Evolutionary conservation across 30 jellyfish, hydroid and myxozoan genomes (phyloP).

Genomic region (Phacellophora camtschatica): DNA sequence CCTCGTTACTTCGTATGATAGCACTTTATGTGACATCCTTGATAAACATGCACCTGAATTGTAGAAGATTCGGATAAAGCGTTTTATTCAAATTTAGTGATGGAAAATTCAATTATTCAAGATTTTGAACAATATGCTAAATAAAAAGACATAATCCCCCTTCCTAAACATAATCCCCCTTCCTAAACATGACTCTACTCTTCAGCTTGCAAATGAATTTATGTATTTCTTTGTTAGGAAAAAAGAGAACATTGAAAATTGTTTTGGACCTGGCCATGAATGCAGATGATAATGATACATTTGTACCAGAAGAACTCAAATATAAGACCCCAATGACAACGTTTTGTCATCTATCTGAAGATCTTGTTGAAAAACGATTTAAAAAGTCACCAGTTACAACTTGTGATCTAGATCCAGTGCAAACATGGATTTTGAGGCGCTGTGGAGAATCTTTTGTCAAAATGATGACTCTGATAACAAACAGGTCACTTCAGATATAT

Average conservation of each 20-base stretch:
- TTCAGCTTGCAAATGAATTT: conserved; percentile 11
- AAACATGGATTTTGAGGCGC: conserved; percentile 17
- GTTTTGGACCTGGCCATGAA: conserved; percentile 1
- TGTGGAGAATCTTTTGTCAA: neutral
- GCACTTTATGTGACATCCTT: conserved; percentile 5
- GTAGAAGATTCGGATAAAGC: conserved; percentile 20
- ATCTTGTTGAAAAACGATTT: neutral
- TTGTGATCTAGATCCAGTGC: conserved; percentile 30
- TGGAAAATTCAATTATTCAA: neutral
- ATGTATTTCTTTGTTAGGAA: conserved; percentile 7
- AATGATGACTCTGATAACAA: neutral
- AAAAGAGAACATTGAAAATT: neutral
- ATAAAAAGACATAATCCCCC: conserved; percentile 15
- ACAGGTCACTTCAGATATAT: neutral
- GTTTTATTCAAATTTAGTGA: neutral
- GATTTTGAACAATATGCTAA: no score
- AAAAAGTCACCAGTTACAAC: conserved; percentile 16
- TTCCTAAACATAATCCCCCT: no score
- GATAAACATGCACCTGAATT: conserved; percentile 52
- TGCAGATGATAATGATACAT: neutral
- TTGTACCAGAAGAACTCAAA: conserved; percentile 18
- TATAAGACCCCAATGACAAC: conserved; percentile 1
- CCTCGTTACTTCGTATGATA: conserved; percentile 39
- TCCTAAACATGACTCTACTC: conserved; percentile 1
- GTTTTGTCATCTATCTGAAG: conserved; percentile 22